A percentile compares a stretch with the other conserved stretches of the same genome.
phyloP scores from a whole-genome alignment of 1,140 invertebrate species.

The Lordiphosa clarofinis region DNA sequence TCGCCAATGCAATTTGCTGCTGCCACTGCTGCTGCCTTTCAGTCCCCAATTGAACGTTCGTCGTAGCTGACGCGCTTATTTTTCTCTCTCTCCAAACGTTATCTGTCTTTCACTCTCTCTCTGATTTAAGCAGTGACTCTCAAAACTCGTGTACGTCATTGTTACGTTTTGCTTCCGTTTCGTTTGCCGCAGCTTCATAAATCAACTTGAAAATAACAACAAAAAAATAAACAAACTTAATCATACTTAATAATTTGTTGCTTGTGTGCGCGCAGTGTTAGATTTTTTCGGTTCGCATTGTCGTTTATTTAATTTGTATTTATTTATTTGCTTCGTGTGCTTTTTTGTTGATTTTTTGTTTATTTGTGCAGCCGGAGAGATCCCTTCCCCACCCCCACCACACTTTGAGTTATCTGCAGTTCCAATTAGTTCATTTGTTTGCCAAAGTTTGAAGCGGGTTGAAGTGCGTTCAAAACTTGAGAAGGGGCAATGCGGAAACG shows the following conservation, averaged over 20 bases:
- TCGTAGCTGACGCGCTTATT: conserved; percentile 41
- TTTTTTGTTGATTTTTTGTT: conserved; percentile 48
- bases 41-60: conserved; percentile 55
- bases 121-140: background rate
- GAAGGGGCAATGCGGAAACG: conserved; percentile 33
- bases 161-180: conserved; percentile 26
- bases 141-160: conserved; percentile 13
- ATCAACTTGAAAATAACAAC: conserved; percentile 36
- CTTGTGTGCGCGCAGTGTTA: conserved; percentile 25
- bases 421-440: conserved; percentile 28
- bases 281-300: too few species aligned
- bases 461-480: conserved; percentile 49
- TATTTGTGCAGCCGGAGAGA: conserved; percentile 57
- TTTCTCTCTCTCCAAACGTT: conserved; percentile 21
- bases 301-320: conserved; percentile 17
- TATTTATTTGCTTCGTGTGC: conserved; percentile 32
- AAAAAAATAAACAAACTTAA: conserved; percentile 47
- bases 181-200: conserved; percentile 72
- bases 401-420: background rate
- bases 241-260: conserved; percentile 52
- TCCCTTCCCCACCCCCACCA: background rate
- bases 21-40: conserved; percentile 12
- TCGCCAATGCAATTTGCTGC: conserved; percentile 15
- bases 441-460: conserved; percentile 16
- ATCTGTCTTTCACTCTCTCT: conserved; percentile 3